A percentile compares a stretch with the other conserved stretches of the same genome.
Conservation (phyloP, 2,888 invertebrate species). For the Poecilus cupreus region DNA sequence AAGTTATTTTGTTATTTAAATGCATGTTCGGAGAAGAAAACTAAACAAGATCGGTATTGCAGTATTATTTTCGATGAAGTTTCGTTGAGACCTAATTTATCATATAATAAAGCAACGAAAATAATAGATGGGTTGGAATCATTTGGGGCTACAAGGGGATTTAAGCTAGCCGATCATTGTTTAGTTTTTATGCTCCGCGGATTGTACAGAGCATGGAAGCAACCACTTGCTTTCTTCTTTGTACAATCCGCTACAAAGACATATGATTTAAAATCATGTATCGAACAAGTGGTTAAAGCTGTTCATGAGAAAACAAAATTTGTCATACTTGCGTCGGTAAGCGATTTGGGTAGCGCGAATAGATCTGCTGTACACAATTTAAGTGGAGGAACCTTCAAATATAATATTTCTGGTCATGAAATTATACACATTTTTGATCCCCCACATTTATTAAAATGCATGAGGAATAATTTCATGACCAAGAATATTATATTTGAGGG, state of each 20-base stretch:
- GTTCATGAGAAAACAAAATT: background rate
- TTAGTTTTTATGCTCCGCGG: too few species aligned
- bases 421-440: too few species aligned
- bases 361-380: background rate
- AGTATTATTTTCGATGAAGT: background rate
- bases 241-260: background rate
- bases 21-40: background rate
- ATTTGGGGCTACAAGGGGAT: background rate
- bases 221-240: background rate
- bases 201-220: background rate
- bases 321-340: background rate
- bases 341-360: background rate
- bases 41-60: background rate
- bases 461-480: too few species aligned
- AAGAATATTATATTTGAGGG: too few species aligned
- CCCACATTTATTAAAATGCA: too few species aligned
- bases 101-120: background rate
- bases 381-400: background rate
- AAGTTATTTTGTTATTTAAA: background rate
- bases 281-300: background rate
- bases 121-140: background rate
- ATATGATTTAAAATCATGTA: background rate
- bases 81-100: too few species aligned
- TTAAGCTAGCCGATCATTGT: background rate
- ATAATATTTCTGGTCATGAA: background rate